phyloP scores from a whole-genome alignment of 2,888 invertebrate genomes.

The Macropis europaea region DNA sequence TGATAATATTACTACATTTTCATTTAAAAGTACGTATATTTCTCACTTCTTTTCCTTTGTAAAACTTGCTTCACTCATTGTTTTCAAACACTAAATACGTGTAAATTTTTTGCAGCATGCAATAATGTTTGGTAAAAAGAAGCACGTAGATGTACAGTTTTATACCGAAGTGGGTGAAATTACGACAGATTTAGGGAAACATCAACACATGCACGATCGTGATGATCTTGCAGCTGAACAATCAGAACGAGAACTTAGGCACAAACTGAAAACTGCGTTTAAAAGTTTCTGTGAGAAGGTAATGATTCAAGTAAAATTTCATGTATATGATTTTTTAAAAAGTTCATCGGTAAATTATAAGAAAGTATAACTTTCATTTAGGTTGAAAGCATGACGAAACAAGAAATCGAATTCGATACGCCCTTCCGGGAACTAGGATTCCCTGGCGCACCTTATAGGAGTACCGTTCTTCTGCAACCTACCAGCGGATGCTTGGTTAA shows the following conservation, averaged over 20 bases:
- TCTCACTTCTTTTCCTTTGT: neutral
- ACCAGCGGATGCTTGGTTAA: constrained; percentile 99
- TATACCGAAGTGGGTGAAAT: constrained; percentile 99
- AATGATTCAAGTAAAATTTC: constrained; percentile 2
- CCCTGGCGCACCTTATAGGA: constrained; percentile 97
- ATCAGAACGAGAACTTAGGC: constrained; percentile 96
- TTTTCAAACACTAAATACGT: neutral
- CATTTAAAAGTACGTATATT: constrained; percentile 88
- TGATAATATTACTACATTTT: constrained; percentile 99
- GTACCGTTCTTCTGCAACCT: constrained; percentile 97
- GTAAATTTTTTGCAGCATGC: constrained; percentile 85
- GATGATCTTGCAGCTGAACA: constrained; percentile 99
- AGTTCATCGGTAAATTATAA: neutral
- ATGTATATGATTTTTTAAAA: neutral
- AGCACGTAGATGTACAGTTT: constrained; percentile 99
- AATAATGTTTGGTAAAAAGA: constrained; percentile 99
- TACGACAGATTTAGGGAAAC: constrained; percentile 99
- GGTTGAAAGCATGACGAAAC: constrained; percentile 96
- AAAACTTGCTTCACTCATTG: neutral
- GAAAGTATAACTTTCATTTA: constrained; percentile 52
- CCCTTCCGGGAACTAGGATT: constrained; percentile 99
- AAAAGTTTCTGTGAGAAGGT: constrained; percentile 99
- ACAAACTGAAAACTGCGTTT: constrained; percentile 98
- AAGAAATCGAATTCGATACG: constrained; percentile 98
- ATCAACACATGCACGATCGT: constrained; percentile 99